A percentile compares a stretch with the other conserved stretches of the same genome.
Conservation (phyloP, 1,140 invertebrate species). For the Plectrocnemia conspersa region DNA sequence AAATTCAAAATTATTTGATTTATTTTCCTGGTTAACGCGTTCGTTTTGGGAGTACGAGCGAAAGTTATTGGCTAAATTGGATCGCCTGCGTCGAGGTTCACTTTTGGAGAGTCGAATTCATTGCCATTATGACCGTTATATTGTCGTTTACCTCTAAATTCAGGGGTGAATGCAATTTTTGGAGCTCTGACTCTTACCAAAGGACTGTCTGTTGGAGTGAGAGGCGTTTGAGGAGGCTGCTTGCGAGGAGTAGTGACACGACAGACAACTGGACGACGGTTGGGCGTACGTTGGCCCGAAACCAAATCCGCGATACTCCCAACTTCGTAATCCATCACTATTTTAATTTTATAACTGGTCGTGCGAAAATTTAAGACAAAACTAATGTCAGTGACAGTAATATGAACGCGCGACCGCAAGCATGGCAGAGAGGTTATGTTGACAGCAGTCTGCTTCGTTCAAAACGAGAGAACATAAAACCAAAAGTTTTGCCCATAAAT, state of each 20-base stretch:
- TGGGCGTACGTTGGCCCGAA: conserved; percentile 30
- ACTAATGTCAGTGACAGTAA: no score
- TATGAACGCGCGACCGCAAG: no score
- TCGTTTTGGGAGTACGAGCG: conserved; percentile 31
- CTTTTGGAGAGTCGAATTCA: conserved; percentile 23
- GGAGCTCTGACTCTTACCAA: conserved; percentile 14
- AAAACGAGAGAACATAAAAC: no score
- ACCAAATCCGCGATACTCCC: conserved; percentile 34
- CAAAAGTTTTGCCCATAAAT: no score
- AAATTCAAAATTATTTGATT: no score
- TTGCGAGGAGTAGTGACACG: conserved; percentile 27
- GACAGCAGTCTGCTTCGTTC: no score
- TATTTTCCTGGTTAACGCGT: no score
- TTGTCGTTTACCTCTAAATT: conserved; percentile 1
- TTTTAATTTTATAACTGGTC: background rate
- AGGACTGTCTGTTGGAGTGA: conserved; percentile 16
- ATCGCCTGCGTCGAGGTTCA: background rate
- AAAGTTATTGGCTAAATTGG: conserved; percentile 24
- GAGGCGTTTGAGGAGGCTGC: conserved; percentile 17
- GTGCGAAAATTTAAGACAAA: no score
- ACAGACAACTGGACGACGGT: conserved; percentile 18
- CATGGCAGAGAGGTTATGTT: no score
- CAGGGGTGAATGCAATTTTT: conserved; percentile 22
- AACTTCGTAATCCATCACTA: conserved; percentile 32
- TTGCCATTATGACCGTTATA: background rate